phyloP scores from a whole-genome alignment of 2,888 invertebrate species.

The Nemurella pictetii region DNA sequence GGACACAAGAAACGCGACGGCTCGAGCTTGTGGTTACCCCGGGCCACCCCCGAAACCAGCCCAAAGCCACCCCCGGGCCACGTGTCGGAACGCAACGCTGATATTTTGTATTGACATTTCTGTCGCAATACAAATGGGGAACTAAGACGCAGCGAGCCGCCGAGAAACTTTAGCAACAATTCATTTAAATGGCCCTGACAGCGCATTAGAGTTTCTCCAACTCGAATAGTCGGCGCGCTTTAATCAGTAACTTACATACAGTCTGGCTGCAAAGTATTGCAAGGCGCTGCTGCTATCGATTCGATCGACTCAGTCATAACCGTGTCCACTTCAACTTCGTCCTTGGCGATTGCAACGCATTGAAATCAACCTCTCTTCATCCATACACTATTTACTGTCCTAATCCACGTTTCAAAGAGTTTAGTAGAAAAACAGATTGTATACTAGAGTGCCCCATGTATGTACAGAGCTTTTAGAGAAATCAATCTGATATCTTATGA shows the following conservation, averaged over 20 bases:
- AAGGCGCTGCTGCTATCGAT: not conserved
- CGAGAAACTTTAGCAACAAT: not conserved
- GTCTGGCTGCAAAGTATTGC: not conserved
- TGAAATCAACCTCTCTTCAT: too few species aligned
- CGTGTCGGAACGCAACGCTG: not conserved
- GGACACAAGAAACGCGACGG: not conserved
- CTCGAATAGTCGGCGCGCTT: not conserved
- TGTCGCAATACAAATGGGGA: not conserved
- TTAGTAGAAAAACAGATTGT: too few species aligned
- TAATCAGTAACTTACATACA: not conserved
- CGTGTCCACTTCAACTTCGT: too few species aligned
- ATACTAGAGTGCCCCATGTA: too few species aligned
- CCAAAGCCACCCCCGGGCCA: too few species aligned
- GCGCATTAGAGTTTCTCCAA: not conserved
- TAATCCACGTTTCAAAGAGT: too few species aligned
- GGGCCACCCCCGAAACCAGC: too few species aligned
- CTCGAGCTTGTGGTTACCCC: not conserved
- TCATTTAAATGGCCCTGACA: not conserved
- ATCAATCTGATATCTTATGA: too few species aligned
- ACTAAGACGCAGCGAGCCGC: not conserved
- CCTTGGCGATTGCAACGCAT: too few species aligned
- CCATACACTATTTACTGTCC: too few species aligned
- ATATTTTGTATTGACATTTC: not conserved
- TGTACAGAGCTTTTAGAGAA: too few species aligned
- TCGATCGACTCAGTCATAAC: not conserved